Evolutionary conservation across 2,113 vertebrate species (phyloP), one percentile per base, ranked within the genome.

Genomic region (Donacobius atricapilla): DNA sequence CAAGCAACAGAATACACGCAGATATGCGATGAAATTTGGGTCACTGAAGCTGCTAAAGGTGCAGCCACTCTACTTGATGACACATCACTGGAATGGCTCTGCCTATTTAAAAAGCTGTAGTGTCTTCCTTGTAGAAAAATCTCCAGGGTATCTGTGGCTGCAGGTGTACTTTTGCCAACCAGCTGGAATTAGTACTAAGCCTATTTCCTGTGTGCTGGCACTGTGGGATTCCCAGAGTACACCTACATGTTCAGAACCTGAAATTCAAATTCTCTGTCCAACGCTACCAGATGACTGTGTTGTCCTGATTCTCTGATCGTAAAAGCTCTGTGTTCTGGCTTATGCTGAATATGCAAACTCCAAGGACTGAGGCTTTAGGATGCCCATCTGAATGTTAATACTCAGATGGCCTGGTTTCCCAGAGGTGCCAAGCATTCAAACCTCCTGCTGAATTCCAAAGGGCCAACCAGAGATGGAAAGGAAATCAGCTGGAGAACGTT

Each of bases 351-450:
- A 77, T 31, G 30, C 56, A 76, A 10, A 89, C 79, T 73, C 54
- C 39, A 90, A 90, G 64, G 51, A 86, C 42, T 35, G 70, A 94
- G 50, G 53, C 39, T 63, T 66, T 60, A 88, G 56, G 68, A 94
- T 83, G 87, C 71, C 92, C 86, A 84, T 71, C 69, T 90, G 90
- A 96, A 94, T 89, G 60, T 51, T 94, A 94, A 94, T 68, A 60
- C 68, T 83, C 76, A 75, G 57, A 81, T 70, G 82, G 80, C 82
- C 85, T 92, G 83, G 47, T 94, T 95, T 92, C 76, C 68, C 78
- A 78, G 79, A 88, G 64, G 31, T 78, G 37, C 27, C 69, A 83
- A 86, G 72, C 24, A 66, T 44, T 85, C 66, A 73, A 86, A 97
- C 70, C 44, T 88, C 82, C 79, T 47, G 15, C 63, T 78, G 75